A percentile compares a stretch with the other conserved stretches of the same genome.
Conservation (phyloP, 2,113 vertebrate species). For the Dicentrarchus labrax region DNA sequence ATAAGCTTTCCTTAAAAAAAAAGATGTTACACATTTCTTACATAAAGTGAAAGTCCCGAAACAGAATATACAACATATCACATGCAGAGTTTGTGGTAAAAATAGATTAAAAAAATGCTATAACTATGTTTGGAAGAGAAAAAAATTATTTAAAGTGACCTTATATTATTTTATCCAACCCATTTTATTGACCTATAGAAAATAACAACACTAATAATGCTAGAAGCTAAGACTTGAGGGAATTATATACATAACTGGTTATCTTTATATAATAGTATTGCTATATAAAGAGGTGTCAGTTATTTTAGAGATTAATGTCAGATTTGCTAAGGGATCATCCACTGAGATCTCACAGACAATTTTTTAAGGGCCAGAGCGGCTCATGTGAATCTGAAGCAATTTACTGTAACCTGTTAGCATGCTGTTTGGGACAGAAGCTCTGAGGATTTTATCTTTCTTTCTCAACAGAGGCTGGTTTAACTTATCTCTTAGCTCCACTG, state of each 20-base stretch:
- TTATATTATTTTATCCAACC: background rate
- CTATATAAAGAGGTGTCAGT: conserved; percentile 17
- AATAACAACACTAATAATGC: background rate
- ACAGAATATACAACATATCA: background rate
- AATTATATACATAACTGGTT: background rate
- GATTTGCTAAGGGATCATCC: conserved; percentile 27
- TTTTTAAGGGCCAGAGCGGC: background rate
- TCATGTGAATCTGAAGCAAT: conserved; percentile 5
- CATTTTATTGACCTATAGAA: background rate
- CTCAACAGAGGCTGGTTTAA: background rate
- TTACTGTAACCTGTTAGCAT: conserved; percentile 6
- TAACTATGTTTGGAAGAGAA: background rate
- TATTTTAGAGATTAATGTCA: conserved; percentile 5
- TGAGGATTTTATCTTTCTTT: background rate
- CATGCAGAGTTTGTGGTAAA: background rate
- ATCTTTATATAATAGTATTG: background rate
- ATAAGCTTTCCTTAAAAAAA: background rate
- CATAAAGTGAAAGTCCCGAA: background rate
- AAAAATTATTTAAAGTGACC: background rate
- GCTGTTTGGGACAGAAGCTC: background rate
- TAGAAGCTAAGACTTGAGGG: background rate
- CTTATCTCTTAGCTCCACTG: background rate
- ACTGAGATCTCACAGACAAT: background rate
- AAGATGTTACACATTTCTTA: background rate
- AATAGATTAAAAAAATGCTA: background rate